Conservation (phyloP, 2,797 vertebrate genomes). For the Heliangelus exortis region DNA sequence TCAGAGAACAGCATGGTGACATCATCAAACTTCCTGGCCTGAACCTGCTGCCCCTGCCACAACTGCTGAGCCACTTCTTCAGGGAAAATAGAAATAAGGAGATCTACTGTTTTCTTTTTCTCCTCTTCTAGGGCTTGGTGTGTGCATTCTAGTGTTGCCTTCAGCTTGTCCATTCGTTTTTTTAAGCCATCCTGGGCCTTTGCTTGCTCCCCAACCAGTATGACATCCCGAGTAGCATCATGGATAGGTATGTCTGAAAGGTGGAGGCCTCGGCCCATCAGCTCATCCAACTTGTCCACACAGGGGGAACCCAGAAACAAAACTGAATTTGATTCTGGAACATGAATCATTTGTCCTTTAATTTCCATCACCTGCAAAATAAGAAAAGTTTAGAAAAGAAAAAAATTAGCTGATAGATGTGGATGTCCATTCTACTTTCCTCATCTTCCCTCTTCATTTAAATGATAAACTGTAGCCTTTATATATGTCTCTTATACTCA, state of each 20-base stretch:
- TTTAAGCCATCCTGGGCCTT: constrained; percentile 98
- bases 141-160: constrained; percentile 94
- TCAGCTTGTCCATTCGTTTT: constrained; percentile 98
- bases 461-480: background rate
- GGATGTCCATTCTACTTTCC: background rate
- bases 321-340: constrained; percentile 92
- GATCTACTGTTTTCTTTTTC: constrained; percentile 96
- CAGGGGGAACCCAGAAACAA: constrained; percentile 97
- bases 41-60: constrained; percentile 95
- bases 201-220: constrained; percentile 96
- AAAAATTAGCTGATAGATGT: background rate
- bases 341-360: constrained; percentile 98
- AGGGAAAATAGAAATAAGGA: constrained; percentile 97
- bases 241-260: constrained; percentile 98
- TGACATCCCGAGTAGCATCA: constrained; percentile 95
- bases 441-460: background rate
- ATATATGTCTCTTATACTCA: background rate
- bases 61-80: constrained; percentile 95
- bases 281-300: constrained; percentile 96
- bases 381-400: background rate
- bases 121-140: constrained; percentile 97
- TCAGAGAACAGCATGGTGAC: constrained; percentile 99
- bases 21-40: constrained; percentile 96
- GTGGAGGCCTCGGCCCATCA: constrained; percentile 96
- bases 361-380: constrained; percentile 94